These are phyloP conservation scores for Terrapene triunguis DNA, from an alignment of 2,113 vertebrate genomes.

Conservation along the genomic window DNA sequence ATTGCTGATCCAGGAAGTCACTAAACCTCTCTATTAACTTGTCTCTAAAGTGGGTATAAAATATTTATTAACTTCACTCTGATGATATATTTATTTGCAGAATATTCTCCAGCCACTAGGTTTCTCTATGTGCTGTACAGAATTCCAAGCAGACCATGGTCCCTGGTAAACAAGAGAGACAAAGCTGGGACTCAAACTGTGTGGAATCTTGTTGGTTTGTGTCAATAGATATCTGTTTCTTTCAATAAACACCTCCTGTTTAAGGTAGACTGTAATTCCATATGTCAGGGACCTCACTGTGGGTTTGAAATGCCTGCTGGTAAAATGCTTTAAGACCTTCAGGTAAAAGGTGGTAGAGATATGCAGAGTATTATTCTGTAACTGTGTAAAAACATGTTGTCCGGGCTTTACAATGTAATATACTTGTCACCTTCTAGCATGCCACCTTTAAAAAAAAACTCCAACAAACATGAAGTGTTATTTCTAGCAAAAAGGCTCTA, in stretches of 20 bases:
- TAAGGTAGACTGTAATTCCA: neutral
- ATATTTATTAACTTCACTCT: neutral
- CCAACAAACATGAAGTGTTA: neutral
- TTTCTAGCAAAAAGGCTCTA: neutral
- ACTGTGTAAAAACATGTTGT: neutral
- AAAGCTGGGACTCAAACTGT: neutral
- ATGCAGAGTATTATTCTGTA: neutral
- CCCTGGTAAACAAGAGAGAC: neutral
- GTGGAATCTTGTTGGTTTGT: neutral
- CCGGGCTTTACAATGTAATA: neutral
- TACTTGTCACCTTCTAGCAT: neutral
- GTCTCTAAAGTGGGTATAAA: neutral
- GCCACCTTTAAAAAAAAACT: neutral
- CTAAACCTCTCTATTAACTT: neutral
- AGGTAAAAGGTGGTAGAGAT: neutral
- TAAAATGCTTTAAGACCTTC: rapidly evolving
- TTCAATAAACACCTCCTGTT: neutral
- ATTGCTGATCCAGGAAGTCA: neutral
- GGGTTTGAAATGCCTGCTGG: neutral
- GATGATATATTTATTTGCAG: neutral
- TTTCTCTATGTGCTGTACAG: neutral
- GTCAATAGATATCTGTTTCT: neutral
- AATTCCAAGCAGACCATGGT: neutral
- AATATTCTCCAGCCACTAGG: neutral
- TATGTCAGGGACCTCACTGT: neutral